Evolutionary conservation across 2,113 vertebrate genomes (phyloP), one percentile per base, ranked within the genome.

Genomic region (Lampris incognitus): DNA sequence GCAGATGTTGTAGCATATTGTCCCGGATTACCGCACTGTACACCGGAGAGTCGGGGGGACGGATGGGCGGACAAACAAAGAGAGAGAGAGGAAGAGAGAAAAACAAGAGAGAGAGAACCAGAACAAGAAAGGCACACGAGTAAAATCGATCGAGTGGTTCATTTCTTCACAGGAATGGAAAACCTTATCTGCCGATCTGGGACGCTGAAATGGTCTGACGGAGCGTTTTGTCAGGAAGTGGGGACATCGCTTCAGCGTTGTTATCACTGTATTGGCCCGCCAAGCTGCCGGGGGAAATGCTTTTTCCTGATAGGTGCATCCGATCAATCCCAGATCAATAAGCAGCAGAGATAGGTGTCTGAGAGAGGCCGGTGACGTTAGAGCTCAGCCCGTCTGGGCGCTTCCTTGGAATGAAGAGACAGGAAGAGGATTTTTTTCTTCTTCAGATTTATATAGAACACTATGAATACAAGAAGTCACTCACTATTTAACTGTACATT

Each of bases 1-100:
- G 94, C 97, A 97, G 96, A 97, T 97, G 96, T 96, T 96, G 82
- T 91, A 97, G 92, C 96, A 97, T 96, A 97, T 95, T 97, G 95
- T 93, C 90, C 93, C 82, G 90, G 95, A 94, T 95, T 95, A 94
- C 89, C 88, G 74, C 90, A 86, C 82, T 58, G 88, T 91, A 90
- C 91, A 89, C 79, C 89, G 93, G 88, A 94, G 91, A 87, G 88
- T 92, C 90, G 81, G 86, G 87, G 46, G 76, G 82, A 81, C 72
- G 62, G 89, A 82, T 88, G 82, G 87, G 66, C 83, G 58, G 82
- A 59, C 71, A 24, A 24, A 8, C 42, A 50, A 62, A 69, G 68
- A 65, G 64, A 52, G 24, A 50, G 48, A 40, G 59, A 72, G 79
- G 52, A 52, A 67, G 76, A 85, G 81, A 72, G 82, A 87, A 85